Percentiles rank a stretch among this genome's conserved stretches.
These are phyloP conservation scores for Lophius americanus DNA, from an alignment of 2,797 vertebrate genomes.

Conservation along the genomic window DNA sequence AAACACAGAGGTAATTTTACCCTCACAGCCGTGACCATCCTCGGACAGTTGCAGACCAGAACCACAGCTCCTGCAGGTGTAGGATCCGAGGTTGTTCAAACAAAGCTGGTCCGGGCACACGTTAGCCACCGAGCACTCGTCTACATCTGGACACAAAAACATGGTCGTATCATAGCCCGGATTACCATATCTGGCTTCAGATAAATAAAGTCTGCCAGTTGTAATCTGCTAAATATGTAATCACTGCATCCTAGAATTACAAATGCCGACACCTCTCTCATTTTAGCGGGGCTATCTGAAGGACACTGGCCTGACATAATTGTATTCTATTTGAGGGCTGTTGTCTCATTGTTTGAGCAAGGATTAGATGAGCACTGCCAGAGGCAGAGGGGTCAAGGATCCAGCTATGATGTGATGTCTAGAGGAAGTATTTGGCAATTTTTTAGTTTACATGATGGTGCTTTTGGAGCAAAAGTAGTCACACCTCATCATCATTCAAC, in stretches of 20 bases:
- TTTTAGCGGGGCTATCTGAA: conserved; percentile 50
- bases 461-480: conserved; percentile 68
- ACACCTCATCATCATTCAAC: conserved; percentile 77
- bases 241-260: conserved; percentile 45
- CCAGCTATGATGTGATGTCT: conserved; percentile 81
- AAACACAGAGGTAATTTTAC: conserved; percentile 45
- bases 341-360: conserved; percentile 63
- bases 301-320: conserved; percentile 65
- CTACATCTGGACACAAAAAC: conserved; percentile 76
- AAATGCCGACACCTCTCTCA: conserved; percentile 60
- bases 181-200: conserved; percentile 65
- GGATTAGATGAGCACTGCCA: conserved; percentile 60
- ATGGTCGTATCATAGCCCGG: conserved; percentile 53
- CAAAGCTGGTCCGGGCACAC: conserved; percentile 75
- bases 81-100: conserved; percentile 72
- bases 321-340: conserved; percentile 61
- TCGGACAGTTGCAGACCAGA: conserved; percentile 61
- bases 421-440: conserved; percentile 61
- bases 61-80: conserved; percentile 70
- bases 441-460: conserved; percentile 47
- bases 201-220: conserved; percentile 59
- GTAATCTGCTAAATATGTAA: conserved; percentile 61
- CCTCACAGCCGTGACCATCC: conserved; percentile 63
- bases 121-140: conserved; percentile 72
- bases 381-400: conserved; percentile 49